These are phyloP conservation scores for Zosterops pallidus DNA, from an alignment of 2,113 vertebrate genomes.

Conservation along the genomic window DNA sequence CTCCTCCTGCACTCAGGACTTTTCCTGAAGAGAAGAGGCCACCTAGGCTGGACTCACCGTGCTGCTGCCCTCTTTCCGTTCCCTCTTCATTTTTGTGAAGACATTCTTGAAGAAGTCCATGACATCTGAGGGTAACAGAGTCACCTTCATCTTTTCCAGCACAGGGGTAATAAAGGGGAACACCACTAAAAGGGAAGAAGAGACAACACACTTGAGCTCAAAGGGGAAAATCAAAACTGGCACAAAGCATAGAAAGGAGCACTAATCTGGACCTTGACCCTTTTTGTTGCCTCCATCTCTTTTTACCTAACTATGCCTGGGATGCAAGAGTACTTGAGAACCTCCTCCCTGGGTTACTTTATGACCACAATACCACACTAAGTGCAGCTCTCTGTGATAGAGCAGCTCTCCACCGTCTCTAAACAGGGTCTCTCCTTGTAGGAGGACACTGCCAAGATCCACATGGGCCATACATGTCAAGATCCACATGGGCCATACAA, in stretches of 20 bases:
- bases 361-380: background rate
- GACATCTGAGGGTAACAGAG: slow-evolving; percentile 56
- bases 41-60: slow-evolving; percentile 15
- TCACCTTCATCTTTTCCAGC: slow-evolving; percentile 73
- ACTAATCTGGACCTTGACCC: background rate
- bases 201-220: background rate
- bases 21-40: background rate
- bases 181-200: slow-evolving; percentile 57
- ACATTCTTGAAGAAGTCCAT: slow-evolving; percentile 67
- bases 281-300: background rate
- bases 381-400: background rate
- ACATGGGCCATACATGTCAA: no score
- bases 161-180: slow-evolving; percentile 71
- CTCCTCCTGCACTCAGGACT: background rate
- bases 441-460: background rate
- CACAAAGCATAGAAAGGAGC: background rate
- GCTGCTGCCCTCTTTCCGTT: slow-evolving; percentile 7
- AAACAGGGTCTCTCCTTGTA: background rate
- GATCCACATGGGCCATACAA: no score
- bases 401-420: background rate
- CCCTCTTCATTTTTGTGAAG: slow-evolving; percentile 74
- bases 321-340: background rate
- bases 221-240: background rate
- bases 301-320: background rate
- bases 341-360: background rate